These are phyloP conservation scores for Bombus ignitus DNA, from an alignment of 1,140 invertebrate genomes.

Conservation along the genomic window DNA sequence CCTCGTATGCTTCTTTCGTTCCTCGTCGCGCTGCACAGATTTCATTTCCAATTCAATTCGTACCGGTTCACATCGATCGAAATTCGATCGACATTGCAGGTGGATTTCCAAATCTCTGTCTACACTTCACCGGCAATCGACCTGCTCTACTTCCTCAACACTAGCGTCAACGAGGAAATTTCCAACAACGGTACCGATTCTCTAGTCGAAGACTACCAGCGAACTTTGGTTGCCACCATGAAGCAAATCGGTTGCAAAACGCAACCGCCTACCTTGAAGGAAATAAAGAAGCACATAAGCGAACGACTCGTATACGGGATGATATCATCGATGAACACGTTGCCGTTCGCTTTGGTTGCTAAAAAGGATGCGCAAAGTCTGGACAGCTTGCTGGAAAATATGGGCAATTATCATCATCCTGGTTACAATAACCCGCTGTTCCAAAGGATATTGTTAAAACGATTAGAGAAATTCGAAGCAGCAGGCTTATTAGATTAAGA, in stretches of 20 bases:
- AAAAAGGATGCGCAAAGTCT: slow-evolving; percentile 64
- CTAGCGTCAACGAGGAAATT: slow-evolving; percentile 74
- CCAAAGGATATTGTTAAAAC: slow-evolving; percentile 62
- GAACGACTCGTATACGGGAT: slow-evolving; percentile 71
- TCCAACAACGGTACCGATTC: slow-evolving; percentile 71
- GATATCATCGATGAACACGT: slow-evolving; percentile 61
- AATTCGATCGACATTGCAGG: slow-evolving; percentile 71
- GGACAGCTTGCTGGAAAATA: slow-evolving; percentile 64
- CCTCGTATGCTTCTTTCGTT: slow-evolving; percentile 27
- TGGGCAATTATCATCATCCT: slow-evolving; percentile 57
- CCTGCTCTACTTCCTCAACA: slow-evolving; percentile 82
- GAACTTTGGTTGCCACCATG: slow-evolving; percentile 74
- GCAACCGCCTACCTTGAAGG: slow-evolving; percentile 76
- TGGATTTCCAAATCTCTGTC: slow-evolving; percentile 83
- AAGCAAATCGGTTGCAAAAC: slow-evolving; percentile 75
- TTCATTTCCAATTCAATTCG: slow-evolving; percentile 73
- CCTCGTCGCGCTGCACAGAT: slow-evolving; percentile 32
- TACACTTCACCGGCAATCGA: slow-evolving; percentile 82
- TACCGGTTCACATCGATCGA: slow-evolving; percentile 6
- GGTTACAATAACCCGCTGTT: slow-evolving; percentile 44
- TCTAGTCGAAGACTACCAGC: slow-evolving; percentile 79
- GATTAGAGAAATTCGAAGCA: slow-evolving; percentile 66
- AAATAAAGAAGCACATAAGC: slow-evolving; percentile 72
- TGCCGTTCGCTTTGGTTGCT: slow-evolving; percentile 71
- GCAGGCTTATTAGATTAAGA: slow-evolving; percentile 68